Evolutionary conservation across 2,888 invertebrate genomes (phyloP), one percentile per base, ranked within the genome.

Genomic region (Drosophila fulvimacula): DNA sequence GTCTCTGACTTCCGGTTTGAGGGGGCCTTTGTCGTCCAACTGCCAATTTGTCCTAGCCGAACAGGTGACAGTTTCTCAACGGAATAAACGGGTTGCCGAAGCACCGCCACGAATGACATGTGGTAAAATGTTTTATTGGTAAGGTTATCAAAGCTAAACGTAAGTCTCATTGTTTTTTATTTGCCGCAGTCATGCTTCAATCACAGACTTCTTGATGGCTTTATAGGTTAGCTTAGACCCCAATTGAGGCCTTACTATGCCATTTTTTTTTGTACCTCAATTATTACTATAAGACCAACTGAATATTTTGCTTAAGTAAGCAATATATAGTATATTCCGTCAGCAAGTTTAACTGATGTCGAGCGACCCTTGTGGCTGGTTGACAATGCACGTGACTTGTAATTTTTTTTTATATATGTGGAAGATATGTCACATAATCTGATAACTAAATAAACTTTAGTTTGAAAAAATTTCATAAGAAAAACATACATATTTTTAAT

Each of bases 31-130:
- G 2, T 3, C 48, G 60, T 38, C 70, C 65, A 84, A 80, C 82
- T 74, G 88, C 48, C 82, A 85, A 80, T 83, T 83, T 77, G 48
- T 39, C 66, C 15, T 21, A 46, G 21, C 51, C 59, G 66, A 69
- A 71, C 84, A 84, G 84, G 84, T 84, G 84, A 87, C 87, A 83
- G 74, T 88, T 84, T 84, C 84, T 79, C 89, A 88, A 86, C n/a
- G n/a, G n/a, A 73, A n/a, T 11, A 63, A 81, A 78, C 65, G 88
- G 85, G 85, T 77, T 79, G 52, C 66, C 59, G 69, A 79, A 51
- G 69, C 76, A 46, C 67, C 76, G 71, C 73, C 79, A 69, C 69
- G 67, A 64, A 67, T 79, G 69, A 72, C 87, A 87, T 79, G 78
- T 80, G 73, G 65, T 72, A 57, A 69, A 78, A 69, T 73, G 44